These are phyloP conservation scores for Microctonus brassicae DNA, from an alignment of 2,888 invertebrate genomes.

Conservation along the genomic window DNA sequence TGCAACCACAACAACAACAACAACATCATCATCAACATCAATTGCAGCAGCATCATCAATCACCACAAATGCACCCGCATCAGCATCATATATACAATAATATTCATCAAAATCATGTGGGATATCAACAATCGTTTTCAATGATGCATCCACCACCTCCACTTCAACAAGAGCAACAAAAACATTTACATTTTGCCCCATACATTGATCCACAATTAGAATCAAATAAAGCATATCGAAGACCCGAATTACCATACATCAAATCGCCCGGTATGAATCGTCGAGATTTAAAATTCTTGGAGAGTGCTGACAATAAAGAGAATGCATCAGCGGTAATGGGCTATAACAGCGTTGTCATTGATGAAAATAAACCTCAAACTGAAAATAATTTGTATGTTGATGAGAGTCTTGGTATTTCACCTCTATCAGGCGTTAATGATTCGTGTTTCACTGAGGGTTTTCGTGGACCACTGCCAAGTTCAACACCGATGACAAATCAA, in stretches of 20 bases:
- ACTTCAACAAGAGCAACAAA: constrained; percentile 54
- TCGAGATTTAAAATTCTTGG: constrained; percentile 64
- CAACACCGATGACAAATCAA: constrained; percentile 65
- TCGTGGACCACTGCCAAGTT: constrained; percentile 57
- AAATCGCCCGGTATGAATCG: constrained; percentile 66
- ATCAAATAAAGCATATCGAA: constrained; percentile 59
- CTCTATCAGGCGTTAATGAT: constrained; percentile 58
- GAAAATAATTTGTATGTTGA: constrained; percentile 59
- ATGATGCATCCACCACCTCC: constrained; percentile 45
- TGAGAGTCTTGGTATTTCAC: constrained; percentile 62
- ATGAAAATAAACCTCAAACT: constrained; percentile 51
- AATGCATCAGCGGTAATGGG: constrained; percentile 59
- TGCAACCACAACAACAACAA: constrained; percentile 45
- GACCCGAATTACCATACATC: constrained; percentile 63
- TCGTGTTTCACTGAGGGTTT: constrained; percentile 65
- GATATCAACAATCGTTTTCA: constrained; percentile 63
- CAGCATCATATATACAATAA: constrained; percentile 70
- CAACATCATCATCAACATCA: constrained; percentile 57
- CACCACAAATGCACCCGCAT: constrained; percentile 57
- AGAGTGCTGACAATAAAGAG: constrained; percentile 66
- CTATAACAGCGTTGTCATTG: constrained; percentile 59
- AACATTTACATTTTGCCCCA: constrained; percentile 58
- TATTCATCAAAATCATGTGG: constrained; percentile 72
- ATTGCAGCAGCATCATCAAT: constrained; percentile 65
- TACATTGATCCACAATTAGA: constrained; percentile 57